Conservation (phyloP, 2,113 vertebrate species). For the Athene cunicularia region DNA sequence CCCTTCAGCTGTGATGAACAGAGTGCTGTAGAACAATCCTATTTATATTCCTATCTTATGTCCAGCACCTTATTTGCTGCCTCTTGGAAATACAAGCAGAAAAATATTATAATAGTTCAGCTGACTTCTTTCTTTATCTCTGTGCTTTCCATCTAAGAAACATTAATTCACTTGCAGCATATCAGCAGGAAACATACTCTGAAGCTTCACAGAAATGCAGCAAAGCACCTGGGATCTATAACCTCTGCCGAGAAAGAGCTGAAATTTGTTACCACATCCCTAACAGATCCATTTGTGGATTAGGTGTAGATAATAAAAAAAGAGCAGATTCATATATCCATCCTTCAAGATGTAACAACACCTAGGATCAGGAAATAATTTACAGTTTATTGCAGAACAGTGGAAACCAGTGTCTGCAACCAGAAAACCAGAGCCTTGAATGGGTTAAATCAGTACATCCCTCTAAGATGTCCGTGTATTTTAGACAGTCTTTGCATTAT, state of each 20-base stretch:
- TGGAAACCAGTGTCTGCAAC: neutral
- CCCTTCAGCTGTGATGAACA: constrained; percentile 27
- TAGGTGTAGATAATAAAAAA: constrained; percentile 5
- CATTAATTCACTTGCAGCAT: neutral
- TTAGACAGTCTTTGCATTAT: neutral
- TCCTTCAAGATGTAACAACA: neutral
- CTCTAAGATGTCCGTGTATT: neutral
- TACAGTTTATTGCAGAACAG: neutral
- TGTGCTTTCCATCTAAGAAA: neutral
- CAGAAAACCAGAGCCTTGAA: neutral
- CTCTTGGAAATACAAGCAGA: constrained; percentile 16
- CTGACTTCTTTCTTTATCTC: constrained; percentile 42
- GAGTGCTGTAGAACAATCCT: neutral
- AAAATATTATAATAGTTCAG: neutral
- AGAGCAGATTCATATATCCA: neutral
- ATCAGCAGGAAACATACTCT: neutral
- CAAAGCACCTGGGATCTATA: constrained; percentile 20
- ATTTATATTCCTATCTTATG: constrained; percentile 3
- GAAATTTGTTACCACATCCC: constrained; percentile 6
- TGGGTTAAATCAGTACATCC: neutral
- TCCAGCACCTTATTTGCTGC: constrained; percentile 10
- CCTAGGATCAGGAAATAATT: neutral
- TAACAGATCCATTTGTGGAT: neutral
- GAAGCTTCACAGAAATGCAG: neutral
- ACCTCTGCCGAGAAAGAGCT: constrained; percentile 6